Base-by-base conservation (phyloP, 2,888 invertebrate genomes). In the Microctonus aethiopoides region DNA sequence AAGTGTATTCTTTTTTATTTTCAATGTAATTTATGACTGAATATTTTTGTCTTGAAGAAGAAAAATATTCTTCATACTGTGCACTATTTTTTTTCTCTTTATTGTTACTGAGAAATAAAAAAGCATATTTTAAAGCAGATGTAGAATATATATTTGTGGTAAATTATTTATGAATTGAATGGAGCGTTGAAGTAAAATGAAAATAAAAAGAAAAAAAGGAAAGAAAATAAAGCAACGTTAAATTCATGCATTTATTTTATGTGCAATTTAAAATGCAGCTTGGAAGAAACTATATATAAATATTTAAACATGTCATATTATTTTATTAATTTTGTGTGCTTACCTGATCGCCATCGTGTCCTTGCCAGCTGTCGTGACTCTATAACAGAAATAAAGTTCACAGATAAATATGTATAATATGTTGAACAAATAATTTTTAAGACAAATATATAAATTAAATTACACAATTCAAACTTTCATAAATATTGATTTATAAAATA, bases 321-420 rank as follows among this genome's bases (percentile, higher is more conserved):
- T 34, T 34, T 2, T 32, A 34, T 54, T 22, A 24, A 54, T 57
- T 36, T 36, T 60, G 22, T 54, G 22, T 57, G 61, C 88, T 88
- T 82, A 90, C 90, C 88, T 90, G 90, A 83, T 90, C 90, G 79
- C 88, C 88, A 81, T 90, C 90, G 79, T 89, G 89, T 72, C 89
- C 89, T 81, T 89, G 90, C 90, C 90, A 90, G 84, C 89, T 90
- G 86, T 90, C 90, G 78, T 89, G 89, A 79, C 89, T 89, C 90
- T 90, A 88, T 51, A 89, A 90, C 77, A 87, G 79, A 86, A 80
- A 81, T 10, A 79, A 75, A 76, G n/a, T n/a, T n/a, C n/a, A n/a
- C n/a, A n/a, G 69, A 75, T 70, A 72, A 16, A 7, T 16, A 46
- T 46, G 1, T 20, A 6, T 46, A n/a, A n/a, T n/a, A n/a, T n/a